Base-by-base conservation (phyloP, 1,140 invertebrate genomes). In the Dinothrombium tinctorium region DNA sequence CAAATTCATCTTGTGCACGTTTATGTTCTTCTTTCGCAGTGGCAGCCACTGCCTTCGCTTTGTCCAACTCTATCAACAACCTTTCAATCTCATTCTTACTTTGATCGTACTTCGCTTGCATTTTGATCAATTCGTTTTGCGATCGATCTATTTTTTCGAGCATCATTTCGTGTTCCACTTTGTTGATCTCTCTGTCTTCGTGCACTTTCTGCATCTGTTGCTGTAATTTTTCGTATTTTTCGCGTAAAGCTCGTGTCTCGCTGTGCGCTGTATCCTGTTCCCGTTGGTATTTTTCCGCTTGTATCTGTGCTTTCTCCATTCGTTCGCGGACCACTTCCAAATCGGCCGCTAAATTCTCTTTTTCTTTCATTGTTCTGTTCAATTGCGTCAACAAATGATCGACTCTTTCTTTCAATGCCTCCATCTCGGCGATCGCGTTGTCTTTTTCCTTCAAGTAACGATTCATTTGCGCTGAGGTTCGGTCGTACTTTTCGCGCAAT, bases 81-180 rank as follows among this genome's bases (percentile, higher is more conserved):
- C 79, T 65, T 49, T 84, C 79, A 53, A 78, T 75, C 54, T 89
- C 82, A 0, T 75, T 74, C 58, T 84, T 76, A 31, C 74, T 64
- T 11, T 75, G 72, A 42, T 90, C 82, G 56, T 83, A 69, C 51
- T 78, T 76, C 41, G 77, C 79, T 56, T 86, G 79, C 23, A 86
- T 57, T 29, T 82, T 69, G 55, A 80, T 84, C 24, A 82, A 68
- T 56, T 89, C 81, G 50, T 74, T 79, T 56, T 89, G 80, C 2
- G 74, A 39, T 28, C 80, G 75, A 60, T 89, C 83, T 56, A 83
- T 82, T 66, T 87, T 87, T 60, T 87, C 83, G 49, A 83, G 60
- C 59, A 86, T 71, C 60, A 83, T 78, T 52, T 89, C 81, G 54
- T 82, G 76, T 60, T 90, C 83, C 59, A 80, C 80, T 60, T 77